Evolutionary conservation across 2,113 vertebrate species (phyloP).

Genomic region (Synodontis membranacea): DNA sequence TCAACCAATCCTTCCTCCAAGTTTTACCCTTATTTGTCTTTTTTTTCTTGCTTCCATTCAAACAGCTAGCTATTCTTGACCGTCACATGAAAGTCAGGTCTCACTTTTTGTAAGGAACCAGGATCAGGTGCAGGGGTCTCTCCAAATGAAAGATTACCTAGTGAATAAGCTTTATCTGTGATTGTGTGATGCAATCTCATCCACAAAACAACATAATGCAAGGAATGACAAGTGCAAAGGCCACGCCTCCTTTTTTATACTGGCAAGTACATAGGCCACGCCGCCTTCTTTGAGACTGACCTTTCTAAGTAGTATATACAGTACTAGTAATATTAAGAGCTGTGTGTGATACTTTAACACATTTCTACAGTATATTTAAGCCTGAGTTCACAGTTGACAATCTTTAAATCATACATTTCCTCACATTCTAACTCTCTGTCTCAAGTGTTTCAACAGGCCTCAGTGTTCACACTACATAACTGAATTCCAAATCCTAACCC

Average conservation of each 20-base stretch:
- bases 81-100: background rate
- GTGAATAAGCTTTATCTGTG: background rate
- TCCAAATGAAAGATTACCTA: background rate
- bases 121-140: background rate
- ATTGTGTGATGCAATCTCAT: background rate
- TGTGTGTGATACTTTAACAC: background rate
- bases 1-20: too few species aligned
- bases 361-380: too few species aligned
- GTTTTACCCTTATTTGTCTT: background rate
- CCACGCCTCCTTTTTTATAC: background rate
- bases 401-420: background rate
- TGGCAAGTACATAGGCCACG: background rate
- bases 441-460: slow-evolving; percentile 11
- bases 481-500: slow-evolving; percentile 21
- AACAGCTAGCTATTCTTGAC: background rate
- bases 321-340: too few species aligned
- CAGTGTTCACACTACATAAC: background rate
- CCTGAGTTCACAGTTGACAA: background rate
- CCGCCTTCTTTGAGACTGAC: background rate
- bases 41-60: background rate
- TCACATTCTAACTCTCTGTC: background rate
- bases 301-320: background rate
- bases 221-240: background rate
- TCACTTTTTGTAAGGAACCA: background rate
- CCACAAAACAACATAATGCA: background rate